A percentile compares a stretch with the other conserved stretches of the same genome.
Evolutionary conservation across 2,113 vertebrate species (phyloP).

Genomic region (Myotis lucifugus): DNA sequence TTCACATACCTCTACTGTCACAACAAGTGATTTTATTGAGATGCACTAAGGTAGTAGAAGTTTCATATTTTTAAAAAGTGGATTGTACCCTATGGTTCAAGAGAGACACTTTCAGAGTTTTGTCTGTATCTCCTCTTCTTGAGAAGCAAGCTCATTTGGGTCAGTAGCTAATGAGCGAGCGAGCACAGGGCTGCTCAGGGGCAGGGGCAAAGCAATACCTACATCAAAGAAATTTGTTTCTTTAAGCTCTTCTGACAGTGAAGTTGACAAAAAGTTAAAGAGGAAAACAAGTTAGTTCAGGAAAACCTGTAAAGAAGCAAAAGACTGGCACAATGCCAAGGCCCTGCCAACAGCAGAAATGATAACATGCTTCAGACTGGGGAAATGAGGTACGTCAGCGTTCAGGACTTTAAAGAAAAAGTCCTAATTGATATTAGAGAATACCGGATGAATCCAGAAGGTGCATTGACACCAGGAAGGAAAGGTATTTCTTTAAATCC

Average conservation of each 20-base stretch:
- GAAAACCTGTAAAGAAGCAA: conserved; percentile 93
- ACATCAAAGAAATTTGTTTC: conserved; percentile 97
- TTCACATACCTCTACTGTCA: background rate
- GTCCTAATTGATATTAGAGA: background rate
- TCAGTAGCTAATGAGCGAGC: background rate
- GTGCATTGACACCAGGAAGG: background rate
- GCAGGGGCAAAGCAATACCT: conserved; percentile 86
- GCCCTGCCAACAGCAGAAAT: conserved; percentile 88
- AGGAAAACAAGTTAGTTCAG: conserved; percentile 92
- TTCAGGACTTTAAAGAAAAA: background rate
- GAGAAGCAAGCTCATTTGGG: background rate
- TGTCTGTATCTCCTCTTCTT: background rate
- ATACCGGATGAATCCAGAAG: background rate
- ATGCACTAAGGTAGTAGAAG: background rate
- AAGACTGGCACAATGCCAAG: conserved; percentile 95
- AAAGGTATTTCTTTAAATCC: background rate
- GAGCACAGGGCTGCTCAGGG: background rate
- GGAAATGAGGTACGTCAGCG: background rate
- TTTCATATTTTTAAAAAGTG: background rate
- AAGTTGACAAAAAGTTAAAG: conserved; percentile 96
- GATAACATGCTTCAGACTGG: conserved; percentile 96
- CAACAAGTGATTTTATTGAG: background rate
- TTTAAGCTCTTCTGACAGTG: conserved; percentile 95
- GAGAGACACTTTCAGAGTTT: background rate
- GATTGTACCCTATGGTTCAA: background rate